Evolutionary conservation across 2,888 invertebrate species (phyloP), one percentile per base, ranked within the genome.

Genomic region (Brassicogethes aeneus): DNA sequence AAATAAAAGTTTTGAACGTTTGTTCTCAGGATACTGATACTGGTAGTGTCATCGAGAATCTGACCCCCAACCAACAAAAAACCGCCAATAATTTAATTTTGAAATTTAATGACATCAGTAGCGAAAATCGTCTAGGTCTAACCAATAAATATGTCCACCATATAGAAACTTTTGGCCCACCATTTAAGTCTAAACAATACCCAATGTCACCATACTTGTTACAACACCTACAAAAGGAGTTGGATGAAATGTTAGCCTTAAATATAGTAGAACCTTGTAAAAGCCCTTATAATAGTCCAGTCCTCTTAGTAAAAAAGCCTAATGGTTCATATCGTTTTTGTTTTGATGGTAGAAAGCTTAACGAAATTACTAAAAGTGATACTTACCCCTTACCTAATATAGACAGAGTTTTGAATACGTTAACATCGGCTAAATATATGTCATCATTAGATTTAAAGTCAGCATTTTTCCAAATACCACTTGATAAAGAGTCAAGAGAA

Each of bases 341-440:
- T 37, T 45, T 45, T 35, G 45, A 45, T 17, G 45, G 43, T 2
- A 12, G 45, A 10, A 37, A 39, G 10, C 16, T 45, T 2, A 45
- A 45, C 32, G n/a, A 38, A 13, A 8, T 46, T 3, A 42, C 42
- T 37, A 48, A 42, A 34, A 38, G 39, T 30, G 36, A 44, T 8
- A 32, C 12, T 2, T 40, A 42, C 17, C 46, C 41, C 3, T 15
- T 42, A 3, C 46, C 44, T 5, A 17, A 34, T 13, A 39, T 47
- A 2, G 47, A 47, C n/a, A 39, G 38, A 5, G 38, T 39, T 15
- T 17, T 44, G 7, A 17, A 29, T 2, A 44, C 44, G 43, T 34
- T 46, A 10, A 10, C 36, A 17, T 15, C 39, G 10, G 37, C 43
- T 1, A 31, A 30, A 7, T 46, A 14, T 35, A 37, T 44, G 14